Evolutionary conservation across 2,888 invertebrate genomes (phyloP).

Genomic region (Pyrocoelia pectoralis): DNA sequence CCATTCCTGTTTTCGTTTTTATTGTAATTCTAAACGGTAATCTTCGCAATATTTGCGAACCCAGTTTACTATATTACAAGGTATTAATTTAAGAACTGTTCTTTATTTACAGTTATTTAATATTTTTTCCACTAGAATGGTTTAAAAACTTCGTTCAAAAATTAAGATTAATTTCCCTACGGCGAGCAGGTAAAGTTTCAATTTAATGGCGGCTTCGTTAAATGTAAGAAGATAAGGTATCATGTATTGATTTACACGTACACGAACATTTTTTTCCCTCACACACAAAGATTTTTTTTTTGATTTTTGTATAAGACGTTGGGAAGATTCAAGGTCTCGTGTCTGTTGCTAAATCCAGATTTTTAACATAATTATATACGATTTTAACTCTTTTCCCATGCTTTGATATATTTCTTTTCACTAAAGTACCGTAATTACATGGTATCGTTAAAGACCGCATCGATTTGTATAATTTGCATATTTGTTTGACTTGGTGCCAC

Average conservation of each 20-base stretch:
- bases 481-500: no score
- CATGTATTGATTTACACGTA: background rate
- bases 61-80: background rate
- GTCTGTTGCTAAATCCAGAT: no score
- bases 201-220: background rate
- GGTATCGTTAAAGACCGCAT: no score
- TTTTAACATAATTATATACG: no score
- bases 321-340: no score
- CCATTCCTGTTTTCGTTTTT: no score
- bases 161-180: slow-evolving; percentile 6
- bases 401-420: no score
- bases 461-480: no score
- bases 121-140: slow-evolving; percentile 6
- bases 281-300: no score
- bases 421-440: no score
- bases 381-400: no score
- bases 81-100: slow-evolving; percentile 1
- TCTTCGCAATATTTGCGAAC: background rate
- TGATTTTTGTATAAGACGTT: no score
- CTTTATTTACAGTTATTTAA: slow-evolving; percentile 11
- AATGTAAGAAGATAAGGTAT: slow-evolving; percentile 5
- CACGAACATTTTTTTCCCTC: background rate
- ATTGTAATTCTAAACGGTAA: background rate
- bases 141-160: background rate
- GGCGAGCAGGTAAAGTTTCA: slow-evolving; percentile 1